Evolutionary conservation across 2,888 invertebrate species (phyloP).

Genomic region (Erebia epiphron): DNA sequence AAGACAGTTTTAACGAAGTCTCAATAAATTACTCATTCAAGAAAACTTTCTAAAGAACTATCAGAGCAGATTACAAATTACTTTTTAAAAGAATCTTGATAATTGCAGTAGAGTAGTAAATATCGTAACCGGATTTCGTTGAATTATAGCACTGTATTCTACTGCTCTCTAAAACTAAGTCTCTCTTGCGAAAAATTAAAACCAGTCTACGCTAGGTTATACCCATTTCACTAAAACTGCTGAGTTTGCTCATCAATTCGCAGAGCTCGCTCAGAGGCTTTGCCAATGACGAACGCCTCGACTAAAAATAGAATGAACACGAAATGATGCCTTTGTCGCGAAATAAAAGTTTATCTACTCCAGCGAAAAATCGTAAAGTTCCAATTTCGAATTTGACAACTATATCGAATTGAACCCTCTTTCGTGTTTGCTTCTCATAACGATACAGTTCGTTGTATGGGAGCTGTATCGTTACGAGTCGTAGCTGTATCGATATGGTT

Average conservation of each 20-base stretch:
- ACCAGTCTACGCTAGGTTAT: slow-evolving; percentile 11
- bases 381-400: too few species aligned
- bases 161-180: slow-evolving; percentile 13
- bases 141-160: slow-evolving; percentile 7
- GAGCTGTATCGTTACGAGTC: too few species aligned
- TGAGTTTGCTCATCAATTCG: slow-evolving; percentile 17
- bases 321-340: slow-evolving; percentile 10
- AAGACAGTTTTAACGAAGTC: not conserved
- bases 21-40: not conserved
- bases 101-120: not conserved
- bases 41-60: not conserved
- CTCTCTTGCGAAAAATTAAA: slow-evolving; percentile 13
- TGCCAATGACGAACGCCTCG: slow-evolving; percentile 13
- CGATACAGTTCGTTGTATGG: too few species aligned
- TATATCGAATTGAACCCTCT: too few species aligned
- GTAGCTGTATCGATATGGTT: too few species aligned
- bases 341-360: not conserved
- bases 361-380: too few species aligned
- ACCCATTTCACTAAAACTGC: slow-evolving; percentile 17
- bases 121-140: slow-evolving; percentile 11
- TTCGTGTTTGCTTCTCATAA: too few species aligned
- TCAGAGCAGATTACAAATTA: not conserved
- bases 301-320: slow-evolving; percentile 12
- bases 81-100: not conserved
- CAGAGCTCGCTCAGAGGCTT: slow-evolving; percentile 11